These are phyloP conservation scores for Sitta carolinensis DNA, from an alignment of 2,797 vertebrate species.

Conservation along the genomic window DNA sequence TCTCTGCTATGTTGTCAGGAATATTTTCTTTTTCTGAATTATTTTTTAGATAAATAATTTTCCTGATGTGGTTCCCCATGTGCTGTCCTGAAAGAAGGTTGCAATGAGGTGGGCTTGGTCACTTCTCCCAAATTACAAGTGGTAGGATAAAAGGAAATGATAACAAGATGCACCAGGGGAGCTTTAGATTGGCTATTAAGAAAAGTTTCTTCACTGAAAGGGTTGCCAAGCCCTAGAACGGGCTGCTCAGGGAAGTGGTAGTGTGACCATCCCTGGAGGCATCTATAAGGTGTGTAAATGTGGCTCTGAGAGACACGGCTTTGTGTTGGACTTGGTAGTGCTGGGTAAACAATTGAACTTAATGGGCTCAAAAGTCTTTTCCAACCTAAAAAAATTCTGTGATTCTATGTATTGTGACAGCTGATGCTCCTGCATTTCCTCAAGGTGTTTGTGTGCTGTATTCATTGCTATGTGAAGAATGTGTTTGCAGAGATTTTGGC, in stretches of 20 bases:
- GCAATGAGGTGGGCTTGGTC: rapidly evolving
- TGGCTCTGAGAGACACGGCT: neutral
- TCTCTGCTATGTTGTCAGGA: neutral
- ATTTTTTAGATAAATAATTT: neutral
- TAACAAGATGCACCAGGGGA: neutral
- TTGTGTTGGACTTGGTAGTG: neutral
- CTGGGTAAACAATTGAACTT: neutral
- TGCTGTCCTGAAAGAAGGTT: neutral
- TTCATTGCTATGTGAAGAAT: neutral
- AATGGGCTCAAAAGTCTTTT: neutral
- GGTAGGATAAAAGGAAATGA: neutral
- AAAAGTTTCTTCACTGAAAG: neutral
- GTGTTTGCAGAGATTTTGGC: neutral
- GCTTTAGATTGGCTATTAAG: neutral
- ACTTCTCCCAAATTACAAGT: neutral
- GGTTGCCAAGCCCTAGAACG: neutral
- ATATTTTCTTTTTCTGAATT: neutral
- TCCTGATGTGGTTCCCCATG: neutral
- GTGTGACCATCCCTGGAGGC: neutral
- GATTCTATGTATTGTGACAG: neutral
- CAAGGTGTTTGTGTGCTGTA: neutral
- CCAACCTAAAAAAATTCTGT: neutral
- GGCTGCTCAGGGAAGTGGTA: neutral
- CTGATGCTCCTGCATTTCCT: neutral
- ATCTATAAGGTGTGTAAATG: neutral